Base-by-base conservation (phyloP, 2,797 vertebrate species). In the Emydoidea blandingii region DNA sequence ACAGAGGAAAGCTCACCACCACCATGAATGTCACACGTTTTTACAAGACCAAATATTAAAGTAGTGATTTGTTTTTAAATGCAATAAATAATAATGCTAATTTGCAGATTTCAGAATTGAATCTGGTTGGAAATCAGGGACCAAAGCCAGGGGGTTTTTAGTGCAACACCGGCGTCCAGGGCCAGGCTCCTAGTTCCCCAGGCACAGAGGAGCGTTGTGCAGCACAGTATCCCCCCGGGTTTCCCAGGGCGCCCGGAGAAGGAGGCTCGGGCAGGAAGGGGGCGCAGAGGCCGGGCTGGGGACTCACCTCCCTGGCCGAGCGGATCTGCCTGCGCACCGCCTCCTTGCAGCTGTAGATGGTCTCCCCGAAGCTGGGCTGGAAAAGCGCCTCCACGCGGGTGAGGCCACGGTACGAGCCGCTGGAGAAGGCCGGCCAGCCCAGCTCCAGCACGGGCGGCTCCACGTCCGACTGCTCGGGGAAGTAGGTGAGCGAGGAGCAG, bases 361-460 rank as follows among this genome's bases (percentile, higher is more conserved):
- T 90, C 74, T 98, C 99, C n/a, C 98, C 98, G 76, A 98, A 99
- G 94, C 98, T 98, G 57, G 99, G 99, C 98, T 99, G 99, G 98
- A 99, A 99, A 96, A 99, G 98, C 12, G 99, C 98, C 88, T 99
- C 99, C 62, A 99, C 99, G 78, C 99, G 98, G 10, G 99, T 99
- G 85, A 99, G 98, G 83, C 99, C 99, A 37, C 99, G 99, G 98
- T 99, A 99, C 1, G 99, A 99, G 34, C 99, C 99, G 29, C 98
- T 95, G 76, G 98, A 99, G 98, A 99, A 99, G 82, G 98, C 98
- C 47, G 99, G 99, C 99, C 99, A 99, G 84, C 99, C 99, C 37
- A 99, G 97, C 97, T 99, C 99, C 97, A 99, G 97, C 94, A 98
- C 86, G 50, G 99, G 99, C 59, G 99, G 99, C 98, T 99, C 99